Evolutionary conservation across 2,113 vertebrate species (phyloP).

Genomic region (Butorides virescens): DNA sequence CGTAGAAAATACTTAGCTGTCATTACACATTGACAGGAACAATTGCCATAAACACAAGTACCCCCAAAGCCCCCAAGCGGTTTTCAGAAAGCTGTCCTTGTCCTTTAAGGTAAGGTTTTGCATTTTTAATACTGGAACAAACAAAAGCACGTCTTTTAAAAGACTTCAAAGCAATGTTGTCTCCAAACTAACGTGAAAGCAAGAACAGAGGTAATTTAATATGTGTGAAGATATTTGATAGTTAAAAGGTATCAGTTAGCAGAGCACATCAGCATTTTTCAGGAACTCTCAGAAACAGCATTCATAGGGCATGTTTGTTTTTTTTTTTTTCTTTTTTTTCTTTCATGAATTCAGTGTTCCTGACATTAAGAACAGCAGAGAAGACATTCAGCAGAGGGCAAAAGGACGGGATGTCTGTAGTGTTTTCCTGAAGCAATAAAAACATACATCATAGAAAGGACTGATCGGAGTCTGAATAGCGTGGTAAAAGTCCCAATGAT

Average conservation of each 20-base stretch:
- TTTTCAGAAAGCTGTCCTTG: background rate
- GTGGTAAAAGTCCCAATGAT: background rate
- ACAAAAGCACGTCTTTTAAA: background rate
- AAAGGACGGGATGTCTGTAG: background rate
- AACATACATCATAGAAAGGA: background rate
- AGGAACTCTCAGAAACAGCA: background rate
- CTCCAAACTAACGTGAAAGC: background rate
- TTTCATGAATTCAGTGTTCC: background rate
- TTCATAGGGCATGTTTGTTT: background rate
- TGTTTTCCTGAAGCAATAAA: background rate
- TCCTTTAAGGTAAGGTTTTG: background rate
- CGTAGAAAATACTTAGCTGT: constrained; percentile 29
- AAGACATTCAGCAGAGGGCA: background rate
- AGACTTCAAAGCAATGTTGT: background rate
- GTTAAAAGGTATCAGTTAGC: background rate
- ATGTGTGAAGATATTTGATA: background rate
- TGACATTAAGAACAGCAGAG: background rate
- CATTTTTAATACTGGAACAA: background rate
- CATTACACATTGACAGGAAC: background rate
- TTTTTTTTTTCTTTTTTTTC: background rate
- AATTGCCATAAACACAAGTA: constrained; percentile 17
- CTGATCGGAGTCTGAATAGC: background rate
- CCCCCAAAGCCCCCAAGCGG: background rate
- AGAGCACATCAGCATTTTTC: background rate
- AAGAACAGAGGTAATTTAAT: background rate